A percentile compares a stretch with the other conserved stretches of the same genome.
Evolutionary conservation across 2,113 vertebrate species (phyloP).

Genomic region (Vidua macroura): DNA sequence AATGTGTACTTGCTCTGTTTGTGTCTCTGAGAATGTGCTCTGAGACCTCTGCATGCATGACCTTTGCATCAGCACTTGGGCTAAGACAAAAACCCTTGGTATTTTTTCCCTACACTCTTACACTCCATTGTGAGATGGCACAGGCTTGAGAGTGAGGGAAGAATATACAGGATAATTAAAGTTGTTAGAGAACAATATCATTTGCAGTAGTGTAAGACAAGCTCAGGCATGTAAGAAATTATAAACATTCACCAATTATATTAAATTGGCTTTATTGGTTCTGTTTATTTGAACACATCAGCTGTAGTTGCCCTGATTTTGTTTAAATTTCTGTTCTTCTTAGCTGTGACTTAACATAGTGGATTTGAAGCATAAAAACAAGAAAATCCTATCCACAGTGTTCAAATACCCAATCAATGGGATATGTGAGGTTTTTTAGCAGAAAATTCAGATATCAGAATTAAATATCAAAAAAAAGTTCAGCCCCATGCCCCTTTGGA

Average conservation of each 20-base stretch:
- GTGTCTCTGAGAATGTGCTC: neutral
- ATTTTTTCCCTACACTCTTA: neutral
- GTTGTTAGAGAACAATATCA: neutral
- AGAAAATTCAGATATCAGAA: neutral
- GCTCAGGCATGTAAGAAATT: neutral
- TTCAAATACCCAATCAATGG: neutral
- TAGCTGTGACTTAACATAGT: neutral
- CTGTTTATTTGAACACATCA: neutral
- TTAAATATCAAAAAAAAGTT: neutral
- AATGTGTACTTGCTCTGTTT: neutral
- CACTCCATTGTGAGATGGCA: neutral
- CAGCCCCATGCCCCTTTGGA: neutral
- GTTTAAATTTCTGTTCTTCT: neutral
- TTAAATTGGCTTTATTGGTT: neutral
- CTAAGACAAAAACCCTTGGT: neutral
- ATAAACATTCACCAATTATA: neutral
- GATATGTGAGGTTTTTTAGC: neutral
- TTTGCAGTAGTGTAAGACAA: neutral
- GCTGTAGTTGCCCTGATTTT: neutral
- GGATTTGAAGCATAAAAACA: neutral
- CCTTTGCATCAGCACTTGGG: neutral
- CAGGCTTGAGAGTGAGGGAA: neutral
- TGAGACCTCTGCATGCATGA: neutral
- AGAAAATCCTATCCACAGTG: neutral
- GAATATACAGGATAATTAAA: neutral